A percentile compares a stretch with the other conserved stretches of the same genome.
phyloP scores from a whole-genome alignment of 2,888 invertebrate genomes.

The Lycophotia porphyrea region DNA sequence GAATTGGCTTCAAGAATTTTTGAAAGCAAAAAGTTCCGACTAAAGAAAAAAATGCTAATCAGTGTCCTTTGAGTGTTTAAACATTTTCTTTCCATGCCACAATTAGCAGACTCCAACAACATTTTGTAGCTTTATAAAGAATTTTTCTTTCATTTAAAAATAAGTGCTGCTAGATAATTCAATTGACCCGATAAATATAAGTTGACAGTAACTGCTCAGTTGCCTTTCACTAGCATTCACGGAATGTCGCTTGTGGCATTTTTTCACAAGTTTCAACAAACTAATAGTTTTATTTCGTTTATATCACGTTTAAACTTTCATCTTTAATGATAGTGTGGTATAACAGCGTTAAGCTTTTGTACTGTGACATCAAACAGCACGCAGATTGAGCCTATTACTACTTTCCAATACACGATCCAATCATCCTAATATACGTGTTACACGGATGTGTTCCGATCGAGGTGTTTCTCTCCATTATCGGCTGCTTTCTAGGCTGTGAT shows the following conservation, averaged over 20 bases:
- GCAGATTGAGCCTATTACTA: conserved; percentile 35
- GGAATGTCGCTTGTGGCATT: conserved; percentile 58
- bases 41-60: conserved; percentile 38
- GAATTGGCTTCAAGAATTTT: conserved; percentile 16
- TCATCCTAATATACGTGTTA: conserved; percentile 34
- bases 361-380: conserved; percentile 34
- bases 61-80: conserved; percentile 49
- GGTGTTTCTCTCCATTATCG: conserved; percentile 42
- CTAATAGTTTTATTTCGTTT: conserved; percentile 20
- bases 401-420: conserved; percentile 46
- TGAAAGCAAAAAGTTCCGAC: conserved; percentile 9
- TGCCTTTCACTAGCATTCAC: conserved; percentile 71
- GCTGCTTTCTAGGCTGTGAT: conserved; percentile 48
- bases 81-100: conserved; percentile 52
- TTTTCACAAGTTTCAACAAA: conserved; percentile 63
- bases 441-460: conserved; percentile 35
- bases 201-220: conserved; percentile 50
- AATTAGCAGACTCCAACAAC: conserved; percentile 62
- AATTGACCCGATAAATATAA: conserved; percentile 38
- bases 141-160: conserved; percentile 18
- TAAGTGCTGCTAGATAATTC: conserved; percentile 29
- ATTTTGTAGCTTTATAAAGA: conserved; percentile 46
- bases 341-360: conserved; percentile 29
- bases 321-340: conserved; percentile 36
- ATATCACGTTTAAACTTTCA: conserved; percentile 55